Conservation (phyloP, 2,113 vertebrate genomes). For the Aplodontia rufa region DNA sequence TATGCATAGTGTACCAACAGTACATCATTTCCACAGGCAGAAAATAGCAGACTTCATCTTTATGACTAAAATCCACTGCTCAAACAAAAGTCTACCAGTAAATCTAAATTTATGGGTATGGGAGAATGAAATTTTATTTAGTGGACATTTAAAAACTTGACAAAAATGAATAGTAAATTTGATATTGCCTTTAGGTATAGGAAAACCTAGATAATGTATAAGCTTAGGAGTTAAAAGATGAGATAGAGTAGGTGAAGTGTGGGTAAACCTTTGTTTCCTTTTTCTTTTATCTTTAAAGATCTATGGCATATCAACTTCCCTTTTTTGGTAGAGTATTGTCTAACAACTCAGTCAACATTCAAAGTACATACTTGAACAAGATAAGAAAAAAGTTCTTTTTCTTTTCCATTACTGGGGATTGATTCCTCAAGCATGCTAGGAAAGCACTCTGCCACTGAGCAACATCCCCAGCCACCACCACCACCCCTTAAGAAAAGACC, state of each 20-base stretch:
- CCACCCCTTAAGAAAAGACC: background rate
- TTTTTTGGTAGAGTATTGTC: constrained; percentile 52
- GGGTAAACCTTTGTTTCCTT: background rate
- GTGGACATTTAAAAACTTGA: background rate
- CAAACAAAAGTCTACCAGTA: background rate
- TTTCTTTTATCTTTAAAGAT: constrained; percentile 54
- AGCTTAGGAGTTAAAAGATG: background rate
- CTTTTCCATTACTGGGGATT: background rate
- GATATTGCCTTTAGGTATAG: background rate
- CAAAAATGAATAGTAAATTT: background rate
- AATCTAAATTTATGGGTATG: background rate
- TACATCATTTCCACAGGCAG: background rate
- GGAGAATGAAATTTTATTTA: background rate
- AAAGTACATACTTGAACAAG: constrained; percentile 66
- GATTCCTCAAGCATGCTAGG: background rate
- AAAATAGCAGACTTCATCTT: background rate
- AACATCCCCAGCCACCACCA: background rate
- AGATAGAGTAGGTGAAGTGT: no score
- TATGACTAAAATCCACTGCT: background rate
- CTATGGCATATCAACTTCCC: constrained; percentile 39
- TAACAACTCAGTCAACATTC: constrained; percentile 60
- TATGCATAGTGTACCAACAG: background rate
- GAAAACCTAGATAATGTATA: background rate
- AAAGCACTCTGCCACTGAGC: background rate
- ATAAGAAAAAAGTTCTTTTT: constrained; percentile 19